Evolutionary conservation across 1,140 invertebrate genomes (phyloP), one percentile per base, ranked within the genome.

Genomic region (Bombus sylvicola): DNA sequence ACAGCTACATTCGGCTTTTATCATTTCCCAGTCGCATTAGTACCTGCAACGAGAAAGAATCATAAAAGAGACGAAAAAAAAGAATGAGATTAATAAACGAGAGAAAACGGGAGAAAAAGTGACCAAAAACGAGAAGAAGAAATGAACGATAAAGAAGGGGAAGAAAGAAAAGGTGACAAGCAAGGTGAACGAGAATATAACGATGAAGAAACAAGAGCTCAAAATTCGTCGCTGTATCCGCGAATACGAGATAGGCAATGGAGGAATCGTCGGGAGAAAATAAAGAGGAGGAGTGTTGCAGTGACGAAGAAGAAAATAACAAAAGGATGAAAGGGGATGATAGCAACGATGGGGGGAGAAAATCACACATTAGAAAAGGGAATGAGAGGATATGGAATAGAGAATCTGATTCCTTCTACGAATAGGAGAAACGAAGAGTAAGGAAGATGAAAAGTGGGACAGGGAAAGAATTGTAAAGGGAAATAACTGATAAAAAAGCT

Each of bases 11-110:
- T 87, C 75, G 88, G 81, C 85, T 80, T 90, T 89, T 89, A 90
- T 81, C 88, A 86, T 90, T 90, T 87, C 88, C 88, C 86, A 88
- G 88, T 88, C 73, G 88, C 89, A 77, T 90, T 90, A 86, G 64
- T 80, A 83, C 74, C 81, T 92, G 91, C 88, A n/a, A n/a, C n/a
- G 31, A 66, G 64, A 34, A 31, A 31, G n/a, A 66, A 31, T 31
- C n/a, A 31, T 18, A 31, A 34, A 31, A 66, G 2, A 3, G 15
- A 34, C 13, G 64, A 18, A 31, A 31, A 15, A 15, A 6, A 18
- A 18, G 6, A 2, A 2, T 0, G 6, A 18, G 8, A 34, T 8
- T 66, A 34, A 66, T 34, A 34, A 66, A 66, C 15, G 64, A 9
- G 64, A 34, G 31, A 2, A 66, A 31, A 62, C 10, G 59, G 3